A percentile compares a stretch with the other conserved stretches of the same genome.
Evolutionary conservation across 1,140 invertebrate genomes (phyloP).

Genomic region (Drosophila repletoides): DNA sequence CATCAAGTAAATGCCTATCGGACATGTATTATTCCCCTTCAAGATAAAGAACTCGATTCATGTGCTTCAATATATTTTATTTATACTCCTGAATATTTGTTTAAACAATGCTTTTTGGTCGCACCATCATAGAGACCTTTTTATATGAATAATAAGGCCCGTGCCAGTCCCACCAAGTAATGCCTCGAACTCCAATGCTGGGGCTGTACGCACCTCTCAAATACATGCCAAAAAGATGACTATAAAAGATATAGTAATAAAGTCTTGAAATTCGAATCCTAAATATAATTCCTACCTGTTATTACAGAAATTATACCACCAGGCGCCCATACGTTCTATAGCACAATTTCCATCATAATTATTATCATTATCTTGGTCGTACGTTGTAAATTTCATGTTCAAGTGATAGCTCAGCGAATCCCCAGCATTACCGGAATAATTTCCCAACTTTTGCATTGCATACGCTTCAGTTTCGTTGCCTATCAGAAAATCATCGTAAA

Average conservation of each 20-base stretch:
- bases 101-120: not conserved
- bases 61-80: not conserved
- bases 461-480: conserved; percentile 85
- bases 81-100: not conserved
- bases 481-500: conserved; percentile 86
- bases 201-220: not conserved
- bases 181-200: not conserved
- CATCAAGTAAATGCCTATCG: no score
- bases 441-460: conserved; percentile 86
- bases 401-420: not conserved
- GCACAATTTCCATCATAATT: conserved; percentile 85
- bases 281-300: conserved; percentile 18
- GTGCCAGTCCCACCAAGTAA: conserved; percentile 1
- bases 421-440: not conserved
- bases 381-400: not conserved
- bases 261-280: not conserved
- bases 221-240: conserved; percentile 1
- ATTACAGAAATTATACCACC: conserved; percentile 84
- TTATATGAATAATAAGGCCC: not conserved
- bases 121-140: not conserved
- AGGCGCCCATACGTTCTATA: conserved; percentile 84
- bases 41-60: not conserved
- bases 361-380: conserved; percentile 84
- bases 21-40: no score
- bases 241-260: not conserved